phyloP scores from a whole-genome alignment of 2,888 invertebrate genomes.

The Drosophila bunnanda region DNA sequence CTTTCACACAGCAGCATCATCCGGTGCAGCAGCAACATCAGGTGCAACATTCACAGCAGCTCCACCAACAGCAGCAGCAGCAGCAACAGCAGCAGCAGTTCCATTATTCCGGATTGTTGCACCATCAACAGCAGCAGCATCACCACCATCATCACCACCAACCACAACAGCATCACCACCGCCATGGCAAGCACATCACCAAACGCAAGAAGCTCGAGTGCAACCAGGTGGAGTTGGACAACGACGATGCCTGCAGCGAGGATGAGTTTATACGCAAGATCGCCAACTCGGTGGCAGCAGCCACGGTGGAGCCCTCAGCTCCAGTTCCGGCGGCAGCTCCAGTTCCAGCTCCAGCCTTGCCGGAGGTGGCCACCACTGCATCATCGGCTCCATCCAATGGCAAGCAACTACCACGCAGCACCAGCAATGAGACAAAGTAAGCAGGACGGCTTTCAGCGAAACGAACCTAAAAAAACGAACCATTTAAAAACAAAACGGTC shows the following conservation, averaged over 20 bases:
- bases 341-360: conserved; percentile 18
- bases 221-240: conserved; percentile 82
- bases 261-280: conserved; percentile 84
- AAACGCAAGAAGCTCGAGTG: conserved; percentile 82
- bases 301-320: not conserved
- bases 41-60: conserved; percentile 37
- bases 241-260: conserved; percentile 85
- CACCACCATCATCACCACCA: conserved; percentile 23
- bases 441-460: conserved; percentile 27
- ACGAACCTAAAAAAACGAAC: not conserved
- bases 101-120: conserved; percentile 13
- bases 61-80: conserved; percentile 36
- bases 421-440: conserved; percentile 63
- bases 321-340: conserved; percentile 26
- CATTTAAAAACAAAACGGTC: not conserved
- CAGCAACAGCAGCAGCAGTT: conserved; percentile 41
- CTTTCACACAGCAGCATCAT: conserved; percentile 49
- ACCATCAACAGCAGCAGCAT: conserved; percentile 27
- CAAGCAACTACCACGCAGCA: conserved; percentile 4
- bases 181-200: conserved; percentile 61
- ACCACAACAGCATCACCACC: conserved; percentile 28
- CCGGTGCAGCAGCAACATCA: conserved; percentile 27
- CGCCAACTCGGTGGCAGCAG: conserved; percentile 64
- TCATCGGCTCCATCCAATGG: not conserved
- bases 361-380: not conserved